phyloP scores from a whole-genome alignment of 2,113 vertebrate genomes.

The Entosphenus tridentatus region DNA sequence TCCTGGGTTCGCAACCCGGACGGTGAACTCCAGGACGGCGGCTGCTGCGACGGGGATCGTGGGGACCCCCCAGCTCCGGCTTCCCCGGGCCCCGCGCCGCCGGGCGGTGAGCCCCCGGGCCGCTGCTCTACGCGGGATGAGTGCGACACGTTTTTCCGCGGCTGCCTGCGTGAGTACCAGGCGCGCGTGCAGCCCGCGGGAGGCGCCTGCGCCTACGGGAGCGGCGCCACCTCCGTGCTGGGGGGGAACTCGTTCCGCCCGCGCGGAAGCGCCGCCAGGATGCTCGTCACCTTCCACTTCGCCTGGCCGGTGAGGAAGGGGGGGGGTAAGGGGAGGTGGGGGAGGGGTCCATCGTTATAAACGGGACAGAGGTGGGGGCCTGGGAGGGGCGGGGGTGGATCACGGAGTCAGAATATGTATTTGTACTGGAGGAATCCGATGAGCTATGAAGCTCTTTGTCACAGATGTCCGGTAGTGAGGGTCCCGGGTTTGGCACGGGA shows the following conservation, averaged over 20 bases:
- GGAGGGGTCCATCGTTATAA: not conserved
- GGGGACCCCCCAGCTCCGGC: no score
- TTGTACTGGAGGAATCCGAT: no score
- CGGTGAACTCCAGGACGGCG: constrained; percentile 53
- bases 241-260: constrained; percentile 76
- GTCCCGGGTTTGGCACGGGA: no score
- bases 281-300: constrained; percentile 65
- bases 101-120: constrained; percentile 22
- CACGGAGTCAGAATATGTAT: constrained; percentile 9
- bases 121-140: constrained; percentile 40
- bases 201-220: constrained; percentile 57
- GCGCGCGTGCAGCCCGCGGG: constrained; percentile 34
- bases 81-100: not conserved
- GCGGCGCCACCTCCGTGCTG: constrained; percentile 50
- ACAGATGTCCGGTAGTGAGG: no score
- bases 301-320: constrained; percentile 66
- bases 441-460: no score
- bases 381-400: not conserved
- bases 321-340: not conserved
- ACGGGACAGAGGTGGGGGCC: not conserved
- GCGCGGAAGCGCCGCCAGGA: constrained; percentile 33
- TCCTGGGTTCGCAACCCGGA: constrained; percentile 50
- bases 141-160: constrained; percentile 67
- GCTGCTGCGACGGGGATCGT: constrained; percentile 46
- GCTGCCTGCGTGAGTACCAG: constrained; percentile 86